Evolutionary conservation across 2,888 invertebrate genomes (phyloP), one percentile per base, ranked within the genome.

Genomic region (Diarsia mendica): DNA sequence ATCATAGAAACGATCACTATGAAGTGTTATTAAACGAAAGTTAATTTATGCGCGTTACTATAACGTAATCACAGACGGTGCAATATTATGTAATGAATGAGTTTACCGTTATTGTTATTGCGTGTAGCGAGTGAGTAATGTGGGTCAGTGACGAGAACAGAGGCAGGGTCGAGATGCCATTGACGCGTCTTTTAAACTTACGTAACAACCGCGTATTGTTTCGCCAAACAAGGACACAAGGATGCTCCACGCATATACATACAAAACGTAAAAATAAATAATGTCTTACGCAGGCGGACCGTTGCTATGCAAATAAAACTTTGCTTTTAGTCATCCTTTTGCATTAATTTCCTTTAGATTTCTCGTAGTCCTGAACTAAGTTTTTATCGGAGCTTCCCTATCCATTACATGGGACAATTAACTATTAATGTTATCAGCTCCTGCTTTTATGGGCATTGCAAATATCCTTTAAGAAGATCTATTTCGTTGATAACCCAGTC

Each of bases 101-200:
- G 88, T 92, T 91, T 91, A 91, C 93, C 93, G 94, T 94, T 94
- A 94, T 94, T 93, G 94, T 93, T 93, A 93, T 93, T 94, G 91
- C 91, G 92, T 91, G 90, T 88, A 91, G 90, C 91, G 91, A 91
- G 91, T 92, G 92, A 92, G 93, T 92, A 92, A 96, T 95, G 95
- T 96, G 95, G 95, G 96, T 95, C 96, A 95, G 93, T 95, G 94
- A 94, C 95, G 93, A 95, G 94, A 95, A 93, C 92, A 91, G 93
- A 93, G 91, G 93, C 95, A 95, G 95, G 96, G 95, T 95, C 96
- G 95, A 94, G 95, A 95, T 95, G 94, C 94, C 94, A 93, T 94
- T 95, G 95, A 95, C 94, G 94, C 91, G 91, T 92, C 91, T 94
- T 92, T 91, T 90, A 87, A 87, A 85, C 89, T 95, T 94, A 94